These are phyloP conservation scores for Pipistrellus pygmaeus DNA, from an alignment of 2,797 vertebrate genomes.

Conservation along the genomic window DNA sequence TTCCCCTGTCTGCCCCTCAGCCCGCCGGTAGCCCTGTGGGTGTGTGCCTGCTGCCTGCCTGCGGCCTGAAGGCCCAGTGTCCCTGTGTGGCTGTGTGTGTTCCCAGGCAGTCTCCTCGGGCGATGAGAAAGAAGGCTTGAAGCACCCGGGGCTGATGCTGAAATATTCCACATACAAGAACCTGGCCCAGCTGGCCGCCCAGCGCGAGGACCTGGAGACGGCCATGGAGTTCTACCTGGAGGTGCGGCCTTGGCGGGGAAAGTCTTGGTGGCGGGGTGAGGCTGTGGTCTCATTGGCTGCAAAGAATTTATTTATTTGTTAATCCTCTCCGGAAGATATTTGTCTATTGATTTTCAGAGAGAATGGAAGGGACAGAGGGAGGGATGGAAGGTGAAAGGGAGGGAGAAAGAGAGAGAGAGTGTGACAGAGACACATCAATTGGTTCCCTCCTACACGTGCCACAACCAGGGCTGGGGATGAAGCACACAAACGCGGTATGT, in stretches of 20 bases:
- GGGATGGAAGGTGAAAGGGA: too few species aligned
- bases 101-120: conserved; percentile 94
- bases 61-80: neutral
- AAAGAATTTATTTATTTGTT: neutral
- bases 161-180: conserved; percentile 99
- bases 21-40: neutral
- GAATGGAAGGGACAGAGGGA: too few species aligned
- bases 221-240: conserved; percentile 98
- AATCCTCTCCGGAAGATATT: too few species aligned
- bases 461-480: too few species aligned
- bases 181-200: conserved; percentile 94
- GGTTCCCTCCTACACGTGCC: too few species aligned
- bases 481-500: too few species aligned
- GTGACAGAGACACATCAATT: too few species aligned
- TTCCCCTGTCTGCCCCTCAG: neutral
- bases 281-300: neutral
- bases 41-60: neutral
- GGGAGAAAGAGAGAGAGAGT: too few species aligned
- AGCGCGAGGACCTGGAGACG: conserved; percentile 93
- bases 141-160: conserved; percentile 97
- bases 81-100: neutral
- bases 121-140: conserved; percentile 95
- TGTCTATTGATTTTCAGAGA: neutral
- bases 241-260: conserved; percentile 79
- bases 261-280: neutral